Percentiles rank a stretch among this genome's conserved stretches.
phyloP scores from a whole-genome alignment of 2,797 vertebrate species.

The Pelobates cultripes region DNA sequence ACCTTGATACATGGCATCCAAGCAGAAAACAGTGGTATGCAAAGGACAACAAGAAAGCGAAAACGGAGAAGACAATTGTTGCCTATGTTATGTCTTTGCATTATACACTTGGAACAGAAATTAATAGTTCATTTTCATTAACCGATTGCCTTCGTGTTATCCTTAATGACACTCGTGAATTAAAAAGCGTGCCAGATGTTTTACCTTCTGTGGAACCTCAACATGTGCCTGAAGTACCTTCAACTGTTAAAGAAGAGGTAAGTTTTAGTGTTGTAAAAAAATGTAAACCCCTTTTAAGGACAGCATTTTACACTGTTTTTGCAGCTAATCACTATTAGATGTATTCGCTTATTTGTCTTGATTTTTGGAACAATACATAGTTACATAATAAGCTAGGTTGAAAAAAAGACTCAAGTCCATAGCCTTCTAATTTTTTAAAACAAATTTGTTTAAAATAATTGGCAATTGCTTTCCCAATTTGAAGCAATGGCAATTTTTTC shows the following conservation, averaged over 20 bases:
- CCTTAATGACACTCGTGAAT: slow-evolving; percentile 24
- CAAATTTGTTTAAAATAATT: too few relatives aligned
- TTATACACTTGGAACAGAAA: slow-evolving; percentile 37
- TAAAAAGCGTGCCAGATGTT: slow-evolving; percentile 31
- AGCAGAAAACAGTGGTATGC: slow-evolving; percentile 44
- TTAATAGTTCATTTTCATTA: slow-evolving; percentile 26
- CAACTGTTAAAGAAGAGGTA: slow-evolving; percentile 38
- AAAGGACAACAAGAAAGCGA: slow-evolving; percentile 39
- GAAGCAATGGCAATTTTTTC: too few relatives aligned
- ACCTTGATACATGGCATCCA: slow-evolving; percentile 45
- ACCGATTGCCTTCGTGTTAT: slow-evolving; percentile 45
- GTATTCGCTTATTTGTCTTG: too few relatives aligned
- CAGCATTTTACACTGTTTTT: neutral
- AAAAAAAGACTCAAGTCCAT: too few relatives aligned
- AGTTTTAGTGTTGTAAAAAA: neutral
- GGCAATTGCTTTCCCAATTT: too few relatives aligned
- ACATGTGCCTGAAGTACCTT: slow-evolving; percentile 6
- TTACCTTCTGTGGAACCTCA: neutral
- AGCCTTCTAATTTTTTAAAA: too few relatives aligned
- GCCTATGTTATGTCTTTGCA: slow-evolving; percentile 31
- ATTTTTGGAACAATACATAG: too few relatives aligned
- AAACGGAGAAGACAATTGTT: slow-evolving; percentile 27
- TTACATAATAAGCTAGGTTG: too few relatives aligned
- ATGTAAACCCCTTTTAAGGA: neutral
- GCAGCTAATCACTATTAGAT: too few relatives aligned